Base-by-base conservation (phyloP, 1,140 invertebrate species). In the Ooceraea biroi region DNA sequence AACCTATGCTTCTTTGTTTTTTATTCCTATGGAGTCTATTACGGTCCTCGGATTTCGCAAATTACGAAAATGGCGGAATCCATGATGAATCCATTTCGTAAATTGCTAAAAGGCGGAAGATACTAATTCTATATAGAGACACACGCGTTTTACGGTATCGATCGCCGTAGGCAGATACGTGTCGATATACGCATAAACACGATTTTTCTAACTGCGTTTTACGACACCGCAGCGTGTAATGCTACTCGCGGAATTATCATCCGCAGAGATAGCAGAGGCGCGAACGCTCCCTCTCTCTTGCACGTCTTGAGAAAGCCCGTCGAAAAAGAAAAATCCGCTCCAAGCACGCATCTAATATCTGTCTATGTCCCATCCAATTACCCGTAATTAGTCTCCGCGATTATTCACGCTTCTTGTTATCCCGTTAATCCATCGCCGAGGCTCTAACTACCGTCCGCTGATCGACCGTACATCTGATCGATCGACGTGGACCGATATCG, bases 341-440 rank as follows among this genome's bases (percentile, higher is more conserved):
- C 61, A 44, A 73, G 36, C 55, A 52, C 48, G 63, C 22, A 69
- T 63, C 22, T 22, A 52, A 76, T 25, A 58, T 68, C 46, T 68
- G 41, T 12, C 41, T 36, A n/a, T 22, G 44, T 77, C 61, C 25
- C n/a, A 36, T 65, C 14, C 71, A 61, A 77, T 60, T 52, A 52
- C 25, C 50, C 66, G 57, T 84, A 85, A 85, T 84, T 84, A 84
- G 50, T 77, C 58, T 77, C 14, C 19, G 48, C 14, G 41, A 84
- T 84, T 68, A 17, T 61, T 8, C 73, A 68, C 65, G 73, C 82
- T 78, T 68, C 74, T 14, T 66, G 74, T 66, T 68, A 55, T 78
- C 48, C 63, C 74, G 74, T 68, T 78, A 68, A 78, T 78, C 11
- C 30, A 66, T 77, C 48, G 60, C 22, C 17, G n/a, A 27, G n/a